A percentile compares a stretch with the other conserved stretches of the same genome.
These are phyloP conservation scores for Ondatra zibethicus DNA, from an alignment of 2,113 vertebrate species.

Conservation along the genomic window DNA sequence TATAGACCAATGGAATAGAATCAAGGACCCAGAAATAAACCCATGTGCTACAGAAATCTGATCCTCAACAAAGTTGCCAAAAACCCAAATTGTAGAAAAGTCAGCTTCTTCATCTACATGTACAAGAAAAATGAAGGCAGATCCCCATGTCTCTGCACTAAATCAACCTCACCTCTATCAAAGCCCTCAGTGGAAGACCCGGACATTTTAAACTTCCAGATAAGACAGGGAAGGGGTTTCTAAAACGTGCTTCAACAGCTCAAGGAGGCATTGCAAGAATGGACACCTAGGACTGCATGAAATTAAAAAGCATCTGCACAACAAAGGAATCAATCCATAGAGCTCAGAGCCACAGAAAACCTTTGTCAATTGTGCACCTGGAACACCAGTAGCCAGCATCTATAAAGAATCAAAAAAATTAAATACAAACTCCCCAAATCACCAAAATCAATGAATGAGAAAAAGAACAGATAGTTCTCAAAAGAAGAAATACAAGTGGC, in stretches of 20 bases:
- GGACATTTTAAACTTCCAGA: neutral
- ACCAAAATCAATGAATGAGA: too few species aligned
- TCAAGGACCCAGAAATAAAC: neutral
- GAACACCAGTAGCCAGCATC: too few species aligned
- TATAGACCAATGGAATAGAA: neutral
- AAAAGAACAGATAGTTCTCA: too few species aligned
- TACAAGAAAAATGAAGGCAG: neutral
- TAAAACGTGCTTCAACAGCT: neutral
- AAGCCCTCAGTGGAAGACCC: neutral
- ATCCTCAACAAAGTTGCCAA: neutral
- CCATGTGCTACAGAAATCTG: neutral
- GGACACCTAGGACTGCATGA: neutral
- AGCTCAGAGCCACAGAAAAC: too few species aligned
- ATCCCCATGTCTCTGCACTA: neutral
- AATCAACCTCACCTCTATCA: neutral
- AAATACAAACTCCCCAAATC: too few species aligned
- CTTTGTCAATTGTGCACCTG: too few species aligned
- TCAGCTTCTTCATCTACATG: neutral
- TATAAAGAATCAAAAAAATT: too few species aligned
- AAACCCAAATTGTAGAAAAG: neutral
- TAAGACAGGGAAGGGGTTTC: neutral
- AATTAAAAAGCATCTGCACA: too few species aligned
- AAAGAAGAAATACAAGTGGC: too few species aligned
- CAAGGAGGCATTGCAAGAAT: neutral
- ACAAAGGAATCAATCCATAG: too few species aligned